Conservation (phyloP, 2,888 invertebrate genomes). For the Entomobrya multifasciata region DNA sequence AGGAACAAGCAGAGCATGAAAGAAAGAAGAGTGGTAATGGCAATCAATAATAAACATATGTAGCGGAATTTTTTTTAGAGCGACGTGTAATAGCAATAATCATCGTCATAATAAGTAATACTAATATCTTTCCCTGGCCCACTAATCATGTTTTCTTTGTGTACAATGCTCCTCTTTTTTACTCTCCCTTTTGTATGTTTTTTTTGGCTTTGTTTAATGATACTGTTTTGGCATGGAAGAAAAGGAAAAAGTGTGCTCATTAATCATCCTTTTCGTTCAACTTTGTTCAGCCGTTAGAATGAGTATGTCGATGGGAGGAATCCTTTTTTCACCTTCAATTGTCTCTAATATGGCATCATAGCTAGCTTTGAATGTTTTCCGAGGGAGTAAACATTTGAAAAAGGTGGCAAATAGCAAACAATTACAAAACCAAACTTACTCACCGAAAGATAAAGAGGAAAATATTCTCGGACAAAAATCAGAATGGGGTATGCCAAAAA, state of each 20-base stretch:
- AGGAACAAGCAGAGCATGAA: background rate
- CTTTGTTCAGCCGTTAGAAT: background rate
- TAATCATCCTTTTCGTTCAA: slow-evolving; percentile 41
- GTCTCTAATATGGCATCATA: slow-evolving; percentile 18
- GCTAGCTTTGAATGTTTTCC: background rate
- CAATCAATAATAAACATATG: slow-evolving; percentile 20
- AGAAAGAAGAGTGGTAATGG: background rate
- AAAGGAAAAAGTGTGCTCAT: slow-evolving; percentile 34
- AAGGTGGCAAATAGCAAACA: slow-evolving; percentile 40
- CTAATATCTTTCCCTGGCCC: background rate
- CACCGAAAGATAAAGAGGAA: background rate
- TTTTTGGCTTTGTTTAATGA: background rate
- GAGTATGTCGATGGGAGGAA: slow-evolving; percentile 38
- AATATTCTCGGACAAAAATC: background rate
- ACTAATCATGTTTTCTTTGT: too few species aligned
- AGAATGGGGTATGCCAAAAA: slow-evolving; percentile 10
- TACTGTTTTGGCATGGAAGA: slow-evolving; percentile 9
- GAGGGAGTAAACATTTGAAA: background rate
- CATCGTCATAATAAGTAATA: slow-evolving; percentile 21
- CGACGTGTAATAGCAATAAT: slow-evolving; percentile 30
- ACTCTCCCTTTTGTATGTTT: background rate
- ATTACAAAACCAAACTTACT: slow-evolving; percentile 29
- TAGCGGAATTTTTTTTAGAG: background rate
- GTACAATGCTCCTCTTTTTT: too few species aligned
- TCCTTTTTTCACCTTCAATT: slow-evolving; percentile 46